A percentile compares a stretch with the other conserved stretches of the same genome.
phyloP scores from a whole-genome alignment of 2,888 invertebrate genomes.

The Hirtodrosophila histrioides region DNA sequence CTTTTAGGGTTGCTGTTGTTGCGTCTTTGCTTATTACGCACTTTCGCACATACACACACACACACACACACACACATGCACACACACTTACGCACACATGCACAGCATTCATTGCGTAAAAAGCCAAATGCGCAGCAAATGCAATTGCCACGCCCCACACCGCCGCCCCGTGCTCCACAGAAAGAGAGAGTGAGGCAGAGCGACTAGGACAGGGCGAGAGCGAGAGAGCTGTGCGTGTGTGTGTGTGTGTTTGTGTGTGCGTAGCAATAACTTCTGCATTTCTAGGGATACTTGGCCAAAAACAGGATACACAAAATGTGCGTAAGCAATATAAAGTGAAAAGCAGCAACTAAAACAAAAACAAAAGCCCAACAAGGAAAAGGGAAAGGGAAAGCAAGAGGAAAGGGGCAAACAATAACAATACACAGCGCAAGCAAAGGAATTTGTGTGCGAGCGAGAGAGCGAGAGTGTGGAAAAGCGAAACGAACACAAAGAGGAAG shows the following conservation, averaged over 20 bases:
- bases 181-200: neutral
- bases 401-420: conserved; percentile 18
- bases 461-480: too few relatives aligned
- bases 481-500: too few relatives aligned
- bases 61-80: conserved; percentile 12
- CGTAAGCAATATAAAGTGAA: conserved; percentile 63
- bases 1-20: conserved; percentile 45
- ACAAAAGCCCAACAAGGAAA: too few relatives aligned
- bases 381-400: conserved; percentile 6
- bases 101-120: conserved; percentile 64
- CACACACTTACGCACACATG: conserved; percentile 3
- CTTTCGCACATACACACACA: conserved; percentile 30
- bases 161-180: conserved; percentile 10
- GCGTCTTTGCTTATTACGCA: conserved; percentile 62
- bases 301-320: conserved; percentile 76
- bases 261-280: conserved; percentile 57
- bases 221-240: conserved; percentile 13
- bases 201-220: neutral
- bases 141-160: conserved; percentile 75
- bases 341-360: conserved; percentile 32
- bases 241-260: conserved; percentile 34
- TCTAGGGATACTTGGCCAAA: conserved; percentile 62
- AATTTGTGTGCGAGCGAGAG: conserved; percentile 22
- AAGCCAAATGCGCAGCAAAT: conserved; percentile 74
- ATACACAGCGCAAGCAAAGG: conserved; percentile 26